Base-by-base conservation (phyloP, 2,888 invertebrate genomes). In the Lagria hirta region DNA sequence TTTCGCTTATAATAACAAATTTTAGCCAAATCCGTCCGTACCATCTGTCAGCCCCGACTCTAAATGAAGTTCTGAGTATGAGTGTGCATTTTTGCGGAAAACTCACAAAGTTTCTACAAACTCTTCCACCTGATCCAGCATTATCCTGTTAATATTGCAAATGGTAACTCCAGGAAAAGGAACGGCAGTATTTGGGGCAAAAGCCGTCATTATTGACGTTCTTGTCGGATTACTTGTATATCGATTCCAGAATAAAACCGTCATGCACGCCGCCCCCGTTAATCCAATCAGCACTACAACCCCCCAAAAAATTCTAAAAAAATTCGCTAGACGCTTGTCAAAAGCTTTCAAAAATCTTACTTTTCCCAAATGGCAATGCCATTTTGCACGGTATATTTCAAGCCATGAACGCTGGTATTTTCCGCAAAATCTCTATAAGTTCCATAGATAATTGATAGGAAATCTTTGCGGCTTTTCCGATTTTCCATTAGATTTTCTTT, bases 91-190 rank as follows among this genome's bases (percentile, higher is more conserved):
- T n/a, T n/a, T n/a, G n/a, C n/a, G n/a, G n/a, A n/a, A n/a, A n/a
- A 28, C 62, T 49, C 45, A 59, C 66, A 69, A 16, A 28, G 58
- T 43, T 23, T 45, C 21, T 4, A 52, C 17, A 38, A 61, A 52
- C 18, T 43, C 23, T 13, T 64, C 37, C 18, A 67, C 46, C 54
- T 65, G 65, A 3, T 43, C 29, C 1, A 49, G 33, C 20, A 66
- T 47, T 22, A 66, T 55, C 35, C 51, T 53, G 24, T 66, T 57
- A 2, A 62, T 43, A 7, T 70, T 66, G 42, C 73, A 73, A 23
- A 73, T 57, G 5, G 71, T 69, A 2, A 73, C 54, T 1, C 66
- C 69, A 6, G 73, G 72, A 55, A 72, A 73, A 3, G 65, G 61
- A 16, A 64, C 57, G 2, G 52, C 13, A 6, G 53, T 55, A 13